Evolutionary conservation across 2,888 invertebrate species (phyloP), one percentile per base, ranked within the genome.

Genomic region (Isotomurus palustris): DNA sequence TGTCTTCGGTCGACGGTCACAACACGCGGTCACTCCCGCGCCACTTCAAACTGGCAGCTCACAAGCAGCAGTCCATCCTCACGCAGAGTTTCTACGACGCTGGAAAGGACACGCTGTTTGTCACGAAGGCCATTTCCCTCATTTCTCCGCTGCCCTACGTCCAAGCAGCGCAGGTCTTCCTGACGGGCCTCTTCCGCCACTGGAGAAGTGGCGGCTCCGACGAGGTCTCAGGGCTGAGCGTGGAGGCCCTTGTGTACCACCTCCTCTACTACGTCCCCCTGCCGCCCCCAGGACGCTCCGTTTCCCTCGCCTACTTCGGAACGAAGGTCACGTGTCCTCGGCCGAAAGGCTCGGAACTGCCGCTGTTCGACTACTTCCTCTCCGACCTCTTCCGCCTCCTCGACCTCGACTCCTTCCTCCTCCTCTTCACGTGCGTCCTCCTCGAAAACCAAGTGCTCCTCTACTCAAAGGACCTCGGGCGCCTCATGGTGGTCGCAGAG

Each of bases 401-500:
- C 60, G 91, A 94, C 24, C 86, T 94, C 3, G 95, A 97, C 73
- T 88, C 88, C 74, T 87, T 95, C 52, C 83, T 99, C 63, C 90
- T 92, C 74, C 80, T 99, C 47, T 91, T 95, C 75, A 92, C 94
- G 38, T 94, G 96, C 78, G 87, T 96, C 49, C 79, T 99, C 25
- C 79, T 99, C 28, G 99, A 99, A 79, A 93, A 96, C 77, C 97
- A 99, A 80, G 88, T 99, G 62, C 81, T 99, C 40, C 80, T 99
- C 24, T 86, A 91, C 74, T 96, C 96, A 62, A 85, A 85, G 77
- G 96, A 95, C 79, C 91, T 90, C 77, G 91, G 94, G 78, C 87
- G 88, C 74, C 78, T 99, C 71, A 97, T 97, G 94, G 80, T 95
- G 65, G 93, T 99, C 17, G 91, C 96, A 4, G 99, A 99, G 78